phyloP scores from a whole-genome alignment of 2,797 vertebrate genomes.

The Chaetophractus vellerosus region DNA sequence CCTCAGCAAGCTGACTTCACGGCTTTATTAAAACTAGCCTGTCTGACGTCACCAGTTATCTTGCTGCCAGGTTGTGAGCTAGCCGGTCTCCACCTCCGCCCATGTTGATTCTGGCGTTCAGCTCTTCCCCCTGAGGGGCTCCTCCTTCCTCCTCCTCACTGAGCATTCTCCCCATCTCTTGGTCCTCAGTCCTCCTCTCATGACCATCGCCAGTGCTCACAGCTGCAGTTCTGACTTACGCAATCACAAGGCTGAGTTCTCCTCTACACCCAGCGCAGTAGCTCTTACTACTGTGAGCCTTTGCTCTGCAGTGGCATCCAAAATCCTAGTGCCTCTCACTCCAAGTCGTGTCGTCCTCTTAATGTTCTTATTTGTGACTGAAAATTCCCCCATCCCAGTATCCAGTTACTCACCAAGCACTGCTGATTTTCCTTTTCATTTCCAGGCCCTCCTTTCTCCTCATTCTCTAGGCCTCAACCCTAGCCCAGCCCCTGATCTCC shows the following conservation, averaged over 20 bases:
- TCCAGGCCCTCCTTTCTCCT: background rate
- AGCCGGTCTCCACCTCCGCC: background rate
- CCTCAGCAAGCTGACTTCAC: background rate
- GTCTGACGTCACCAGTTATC: background rate
- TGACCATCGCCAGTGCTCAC: background rate
- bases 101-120: background rate
- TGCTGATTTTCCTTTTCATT: conserved; percentile 30
- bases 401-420: background rate
- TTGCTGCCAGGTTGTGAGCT: background rate
- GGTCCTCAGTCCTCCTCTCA: background rate
- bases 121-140: background rate
- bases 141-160: background rate
- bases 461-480: background rate
- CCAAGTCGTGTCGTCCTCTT: background rate
- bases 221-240: background rate
- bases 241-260: background rate
- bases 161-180: background rate
- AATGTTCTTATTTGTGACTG: background rate
- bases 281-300: background rate
- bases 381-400: conserved; percentile 2
- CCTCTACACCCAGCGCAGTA: background rate
- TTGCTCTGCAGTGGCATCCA: background rate
- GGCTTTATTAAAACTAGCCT: background rate
- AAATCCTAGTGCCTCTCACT: background rate
- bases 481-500: background rate